Evolutionary conservation across 2,888 invertebrate genomes (phyloP), one percentile per base, ranked within the genome.

Genomic region (Drosophila nr. perissopoda): DNA sequence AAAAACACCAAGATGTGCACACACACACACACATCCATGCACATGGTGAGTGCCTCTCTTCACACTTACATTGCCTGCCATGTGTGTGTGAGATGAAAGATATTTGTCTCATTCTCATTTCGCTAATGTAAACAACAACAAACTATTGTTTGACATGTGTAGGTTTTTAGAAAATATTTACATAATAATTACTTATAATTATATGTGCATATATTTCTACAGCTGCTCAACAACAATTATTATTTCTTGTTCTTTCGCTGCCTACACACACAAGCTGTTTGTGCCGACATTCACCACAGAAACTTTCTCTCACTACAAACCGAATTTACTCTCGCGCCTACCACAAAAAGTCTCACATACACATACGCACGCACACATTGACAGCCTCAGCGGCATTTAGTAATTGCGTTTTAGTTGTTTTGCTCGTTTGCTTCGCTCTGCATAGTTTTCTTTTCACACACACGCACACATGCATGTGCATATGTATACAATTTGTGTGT

Each of bases 381-480:
- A 51, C 56, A 71, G 36, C 27, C 42, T 36, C 56, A 31, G 58
- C 68, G 61, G 60, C 65, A 64, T 27, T 64, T 69, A 45, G 49
- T 80, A 84, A 87, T 90, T 88, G 74, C 83, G 83, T 85, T 77
- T 90, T 86, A 85, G 89, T 86, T 85, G 85, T 90, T 90, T 85
- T 85, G 85, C 90, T 85, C 86, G 83, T 86, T 77, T 82, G 80
- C 51, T 85, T 88, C 80, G 89, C 71, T 82, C 68, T 48, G 68
- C 64, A 77, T 84, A 87, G 78, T 82, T 84, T 77, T 60, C 54
- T 38, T 48, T 49, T 18, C 51, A 11, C 51, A 25, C n/a, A 29
- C 6, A 11, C 25, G 42, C 58, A 25, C 29, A 33, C 51, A 16
- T 16, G 10, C 58, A 45, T 16, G 21, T 16, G 0, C 16, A 21